Evolutionary conservation across 64 coral and sea anemone species (phyloP), one percentile per base, ranked within the genome.

Genomic region (Montipora cactus): DNA sequence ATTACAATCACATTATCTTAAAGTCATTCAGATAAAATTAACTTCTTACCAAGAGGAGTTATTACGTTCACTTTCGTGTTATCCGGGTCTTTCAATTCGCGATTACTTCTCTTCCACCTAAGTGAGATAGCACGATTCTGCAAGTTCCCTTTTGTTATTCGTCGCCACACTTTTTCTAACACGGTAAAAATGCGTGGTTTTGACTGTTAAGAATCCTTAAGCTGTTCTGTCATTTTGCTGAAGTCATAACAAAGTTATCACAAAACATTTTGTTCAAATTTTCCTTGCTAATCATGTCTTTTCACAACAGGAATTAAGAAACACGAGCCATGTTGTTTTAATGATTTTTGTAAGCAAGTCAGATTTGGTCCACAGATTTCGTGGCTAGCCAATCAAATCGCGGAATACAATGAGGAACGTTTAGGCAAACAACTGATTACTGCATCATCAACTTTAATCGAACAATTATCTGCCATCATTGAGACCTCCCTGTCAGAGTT

Each of bases 221-320:
- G 8, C 55, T 18, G 49, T 18, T 37, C 10, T 80, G 53, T 62
- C 55, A 10, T 44, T 4, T 7, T 44, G 3, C 21, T 80, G 12
- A 61, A n/a, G 52, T 62, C 66, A 71, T 13, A 71, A 71, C 8
- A 64, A 66, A 9, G 45, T 50, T 50, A 50, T 71, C 18, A 15
- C 15, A 5, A 20, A 6, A 49, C 18, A 47, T n/a, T 19, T 49
- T 67, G 16, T 3, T 44, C 22, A 37, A 22, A 52, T 13, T 64
- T 82, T 82, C 37, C 37, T 23, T 47, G 28, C 37, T 84, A 84
- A 67, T 84, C 55, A 61, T n/a, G 81, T 84, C 79, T 81, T 86
- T 72, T 70, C 21, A 70, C 19, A 70, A 18, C 16, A 72, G 55
- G 19, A 71, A 48, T 21, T 18, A 12, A 22, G 44, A 44, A 20